Evolutionary conservation across 1,140 invertebrate species (phyloP).

Genomic region (Oedothorax gibbosus): DNA sequence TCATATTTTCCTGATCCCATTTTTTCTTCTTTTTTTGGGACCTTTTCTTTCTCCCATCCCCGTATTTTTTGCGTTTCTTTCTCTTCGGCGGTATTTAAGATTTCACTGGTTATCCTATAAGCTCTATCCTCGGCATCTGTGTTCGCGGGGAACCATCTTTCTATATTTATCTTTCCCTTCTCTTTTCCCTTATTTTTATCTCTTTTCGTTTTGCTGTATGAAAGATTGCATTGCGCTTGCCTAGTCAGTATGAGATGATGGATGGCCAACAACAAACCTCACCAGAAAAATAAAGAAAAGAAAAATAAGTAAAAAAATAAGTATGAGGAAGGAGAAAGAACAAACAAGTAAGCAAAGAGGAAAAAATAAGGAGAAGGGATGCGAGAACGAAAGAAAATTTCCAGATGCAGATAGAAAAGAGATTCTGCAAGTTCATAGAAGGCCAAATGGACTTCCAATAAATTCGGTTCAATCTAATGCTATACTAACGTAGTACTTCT

Average conservation of each 20-base stretch:
- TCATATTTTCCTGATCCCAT: too few relatives aligned
- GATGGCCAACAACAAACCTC: constrained; percentile 53
- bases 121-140: constrained; percentile 57
- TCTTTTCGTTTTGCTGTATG: constrained; percentile 48
- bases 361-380: constrained; percentile 27
- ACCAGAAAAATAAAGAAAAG: constrained; percentile 39
- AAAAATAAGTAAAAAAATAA: constrained; percentile 44
- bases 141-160: constrained; percentile 59
- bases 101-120: constrained; percentile 61
- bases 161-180: constrained; percentile 58
- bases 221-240: constrained; percentile 60
- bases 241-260: constrained; percentile 46
- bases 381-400: constrained; percentile 57
- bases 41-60: constrained; percentile 14
- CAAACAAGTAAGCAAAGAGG: constrained; percentile 4
- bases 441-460: constrained; percentile 62
- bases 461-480: constrained; percentile 59
- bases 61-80: constrained; percentile 1
- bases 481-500: constrained; percentile 50
- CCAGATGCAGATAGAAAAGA: constrained; percentile 60
- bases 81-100: constrained; percentile 56
- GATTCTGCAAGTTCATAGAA: constrained; percentile 50
- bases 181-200: constrained; percentile 29
- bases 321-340: constrained; percentile 16
- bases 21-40: constrained; percentile 33